These are phyloP conservation scores for Heteromyza rotundicornis DNA, from an alignment of 2,888 invertebrate species.

Conservation along the genomic window DNA sequence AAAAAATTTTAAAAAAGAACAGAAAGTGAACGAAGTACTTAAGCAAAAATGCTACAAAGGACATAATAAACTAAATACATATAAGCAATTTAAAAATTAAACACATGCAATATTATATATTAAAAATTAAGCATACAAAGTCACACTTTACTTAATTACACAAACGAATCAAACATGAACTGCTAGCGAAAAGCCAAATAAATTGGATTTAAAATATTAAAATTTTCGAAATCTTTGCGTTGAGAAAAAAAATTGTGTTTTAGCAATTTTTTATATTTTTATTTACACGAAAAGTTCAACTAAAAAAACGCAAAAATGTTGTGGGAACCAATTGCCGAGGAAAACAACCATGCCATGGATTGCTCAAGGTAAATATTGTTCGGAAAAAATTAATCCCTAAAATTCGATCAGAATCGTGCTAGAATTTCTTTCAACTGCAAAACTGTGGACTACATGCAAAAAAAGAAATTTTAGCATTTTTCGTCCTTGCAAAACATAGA, in stretches of 20 bases:
- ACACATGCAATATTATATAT: slow-evolving; percentile 43
- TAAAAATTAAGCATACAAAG: slow-evolving; percentile 37
- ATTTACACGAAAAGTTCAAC: slow-evolving; percentile 24
- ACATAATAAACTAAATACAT: slow-evolving; percentile 19
- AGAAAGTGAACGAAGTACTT: slow-evolving; percentile 7
- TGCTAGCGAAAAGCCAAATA: too few species aligned
- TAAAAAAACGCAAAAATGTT: slow-evolving; percentile 50
- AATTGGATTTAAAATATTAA: too few species aligned
- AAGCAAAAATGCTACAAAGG: slow-evolving; percentile 31
- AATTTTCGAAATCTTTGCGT: too few species aligned
- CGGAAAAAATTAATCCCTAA: neutral
- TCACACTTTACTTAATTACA: slow-evolving; percentile 13
- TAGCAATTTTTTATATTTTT: slow-evolving; percentile 46
- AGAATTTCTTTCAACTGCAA: neutral
- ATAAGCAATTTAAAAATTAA: slow-evolving; percentile 7
- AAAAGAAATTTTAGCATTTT: slow-evolving; percentile 24
- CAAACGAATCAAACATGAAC: slow-evolving; percentile 21
- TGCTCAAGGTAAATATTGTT: slow-evolving; percentile 61
- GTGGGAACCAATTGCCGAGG: slow-evolving; percentile 61
- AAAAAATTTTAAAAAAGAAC: neutral
- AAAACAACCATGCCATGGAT: slow-evolving; percentile 56
- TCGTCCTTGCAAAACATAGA: too few species aligned
- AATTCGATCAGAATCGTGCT: too few species aligned
- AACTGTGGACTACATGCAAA: slow-evolving; percentile 33
- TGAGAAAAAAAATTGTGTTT: slow-evolving; percentile 41